These are phyloP conservation scores for Gymnopithys bicolor DNA, from an alignment of 2,797 vertebrate genomes.

Conservation along the genomic window DNA sequence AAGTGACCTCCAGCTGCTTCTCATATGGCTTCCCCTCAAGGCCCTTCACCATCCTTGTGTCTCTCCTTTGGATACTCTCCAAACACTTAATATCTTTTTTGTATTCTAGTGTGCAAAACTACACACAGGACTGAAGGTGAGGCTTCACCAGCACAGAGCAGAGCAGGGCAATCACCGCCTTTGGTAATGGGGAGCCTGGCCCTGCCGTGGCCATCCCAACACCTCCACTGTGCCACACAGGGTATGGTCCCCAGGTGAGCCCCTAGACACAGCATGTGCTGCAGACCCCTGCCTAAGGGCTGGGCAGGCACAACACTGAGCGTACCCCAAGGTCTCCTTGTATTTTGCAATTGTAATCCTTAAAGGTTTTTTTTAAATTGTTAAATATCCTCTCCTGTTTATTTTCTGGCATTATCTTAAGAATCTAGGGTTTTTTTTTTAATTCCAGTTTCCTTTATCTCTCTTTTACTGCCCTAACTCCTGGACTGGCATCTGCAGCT, in stretches of 20 bases:
- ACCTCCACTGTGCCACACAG: neutral
- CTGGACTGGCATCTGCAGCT: neutral
- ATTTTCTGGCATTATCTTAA: neutral
- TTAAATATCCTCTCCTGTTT: neutral
- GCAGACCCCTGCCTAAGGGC: neutral
- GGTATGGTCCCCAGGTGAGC: neutral
- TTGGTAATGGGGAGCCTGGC: neutral
- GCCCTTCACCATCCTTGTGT: neutral
- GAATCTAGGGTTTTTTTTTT: neutral
- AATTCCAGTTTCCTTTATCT: neutral
- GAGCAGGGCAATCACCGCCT: neutral
- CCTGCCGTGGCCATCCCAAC: neutral
- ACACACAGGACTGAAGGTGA: neutral
- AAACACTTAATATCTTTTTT: neutral
- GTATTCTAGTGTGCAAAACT: neutral
- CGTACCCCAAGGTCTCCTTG: neutral
- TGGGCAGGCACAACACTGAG: neutral
- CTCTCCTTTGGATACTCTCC: neutral
- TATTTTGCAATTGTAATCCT: neutral
- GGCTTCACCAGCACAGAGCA: neutral
- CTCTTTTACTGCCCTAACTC: neutral
- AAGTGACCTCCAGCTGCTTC: neutral
- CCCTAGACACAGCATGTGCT: neutral
- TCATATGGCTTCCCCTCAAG: neutral
- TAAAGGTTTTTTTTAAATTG: neutral